phyloP scores from a whole-genome alignment of 2,113 vertebrate species.

The Strix aluco region DNA sequence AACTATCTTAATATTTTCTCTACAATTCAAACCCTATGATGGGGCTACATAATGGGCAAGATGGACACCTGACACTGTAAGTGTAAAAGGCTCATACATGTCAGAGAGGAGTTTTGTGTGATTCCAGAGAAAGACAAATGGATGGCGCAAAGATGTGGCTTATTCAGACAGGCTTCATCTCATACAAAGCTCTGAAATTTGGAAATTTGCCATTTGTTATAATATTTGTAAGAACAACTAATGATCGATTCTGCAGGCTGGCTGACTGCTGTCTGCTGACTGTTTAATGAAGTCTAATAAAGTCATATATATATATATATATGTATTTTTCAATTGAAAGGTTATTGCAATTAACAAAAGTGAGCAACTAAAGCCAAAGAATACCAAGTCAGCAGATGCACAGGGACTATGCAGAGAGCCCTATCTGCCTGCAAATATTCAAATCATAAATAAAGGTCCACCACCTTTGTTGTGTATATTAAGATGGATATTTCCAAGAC shows the following conservation, averaged over 20 bases:
- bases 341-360: not conserved
- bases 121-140: not conserved
- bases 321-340: not conserved
- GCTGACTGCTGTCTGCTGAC: not conserved
- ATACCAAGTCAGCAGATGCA: not conserved
- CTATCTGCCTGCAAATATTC: not conserved
- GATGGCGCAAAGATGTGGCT: not conserved
- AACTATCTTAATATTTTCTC: not conserved
- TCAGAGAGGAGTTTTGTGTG: not conserved
- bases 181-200: not conserved
- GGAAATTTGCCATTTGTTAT: not conserved
- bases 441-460: not conserved
- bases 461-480: not conserved
- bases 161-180: not conserved
- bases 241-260: not conserved
- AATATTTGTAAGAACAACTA: not conserved
- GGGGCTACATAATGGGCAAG: not conserved
- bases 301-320: not conserved
- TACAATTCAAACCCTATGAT: not conserved
- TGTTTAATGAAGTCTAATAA: not conserved
- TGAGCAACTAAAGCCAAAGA: not conserved
- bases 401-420: not conserved
- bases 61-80: not conserved
- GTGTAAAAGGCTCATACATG: not conserved
- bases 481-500: not conserved